Conservation (phyloP, 2,888 invertebrate species). For the Parnassius orleans region DNA sequence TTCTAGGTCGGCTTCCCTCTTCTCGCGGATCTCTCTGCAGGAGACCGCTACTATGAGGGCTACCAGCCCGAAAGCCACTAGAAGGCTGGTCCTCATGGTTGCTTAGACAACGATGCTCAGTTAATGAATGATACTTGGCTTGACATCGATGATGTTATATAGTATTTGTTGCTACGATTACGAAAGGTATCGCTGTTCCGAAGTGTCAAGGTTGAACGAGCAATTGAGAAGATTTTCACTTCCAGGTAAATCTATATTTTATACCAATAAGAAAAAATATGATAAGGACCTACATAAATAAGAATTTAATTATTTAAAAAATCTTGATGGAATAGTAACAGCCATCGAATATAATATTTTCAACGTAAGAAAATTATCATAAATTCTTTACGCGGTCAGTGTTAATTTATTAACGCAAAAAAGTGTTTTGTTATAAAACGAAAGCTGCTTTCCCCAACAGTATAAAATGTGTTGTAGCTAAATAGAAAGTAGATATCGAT, state of each 20-base stretch:
- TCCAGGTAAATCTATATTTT: slow-evolving; percentile 35
- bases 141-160: slow-evolving; percentile 65
- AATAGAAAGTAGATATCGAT: too few relatives aligned
- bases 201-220: slow-evolving; percentile 61
- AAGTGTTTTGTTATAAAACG: too few relatives aligned
- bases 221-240: slow-evolving; percentile 53
- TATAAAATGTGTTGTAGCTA: too few relatives aligned
- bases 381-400: too few relatives aligned
- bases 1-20: slow-evolving; percentile 75
- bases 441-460: too few relatives aligned
- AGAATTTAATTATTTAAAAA: too few relatives aligned
- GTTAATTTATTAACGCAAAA: too few relatives aligned
- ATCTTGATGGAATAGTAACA: too few relatives aligned
- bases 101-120: slow-evolving; percentile 44
- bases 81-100: slow-evolving; percentile 62
- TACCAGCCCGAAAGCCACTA: slow-evolving; percentile 65
- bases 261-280: too few relatives aligned
- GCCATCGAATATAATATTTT: too few relatives aligned
- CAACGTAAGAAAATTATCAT: too few relatives aligned
- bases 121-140: slow-evolving; percentile 64
- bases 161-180: slow-evolving; percentile 52
- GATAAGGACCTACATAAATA: too few relatives aligned
- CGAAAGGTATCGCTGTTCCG: slow-evolving; percentile 51
- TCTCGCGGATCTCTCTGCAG: slow-evolving; percentile 73
- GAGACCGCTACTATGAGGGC: slow-evolving; percentile 73